Base-by-base conservation (phyloP, 2,888 invertebrate species). In the Torymus aiolomorphi region DNA sequence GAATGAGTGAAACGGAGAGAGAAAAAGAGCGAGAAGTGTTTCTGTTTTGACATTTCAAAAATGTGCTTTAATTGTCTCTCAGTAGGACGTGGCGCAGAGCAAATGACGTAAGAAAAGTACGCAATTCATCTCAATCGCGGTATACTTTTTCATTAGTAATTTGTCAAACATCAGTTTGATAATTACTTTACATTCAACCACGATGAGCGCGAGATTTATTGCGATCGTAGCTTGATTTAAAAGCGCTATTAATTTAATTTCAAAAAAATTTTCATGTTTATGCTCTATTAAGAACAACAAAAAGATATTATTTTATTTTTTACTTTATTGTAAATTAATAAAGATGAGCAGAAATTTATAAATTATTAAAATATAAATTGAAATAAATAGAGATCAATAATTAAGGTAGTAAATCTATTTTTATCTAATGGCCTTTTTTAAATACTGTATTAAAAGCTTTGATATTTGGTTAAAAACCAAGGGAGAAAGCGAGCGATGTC, bases 41-140 rank as follows among this genome's bases (percentile, higher is more conserved):
- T 70, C 20, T 79, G 73, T 78, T 78, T 78, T 73, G 66, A 73
- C 61, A 73, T 67, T 51, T 54, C 10, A 14, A 18, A 75, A 66
- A 3, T 71, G 31, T 31, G 66, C 75, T 71, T 79, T 79, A 31
- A 31, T 31, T 31, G 31, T 31, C 70, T 75, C 14, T 79, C n/a
- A 52, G 14, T 1, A 42, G 5, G 12, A 75, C 8, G 24, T 74
- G 57, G 62, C 14, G 31, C 42, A 63, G 12, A 13, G 31, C 16
- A 51, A 70, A 65, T 75, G 74, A 65, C 57, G 65, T 14, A 70
- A 79, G 56, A 59, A 71, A 59, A 59, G 56, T 56, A 62, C 57
- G 70, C 20, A 78, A 78, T 72, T 72, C 51, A 52, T 69, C 31
- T 75, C 16, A 11, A 51, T 51, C 20, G 63, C 4, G 13, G 24